Base-by-base conservation (phyloP, 2,113 vertebrate genomes). In the Panurus biarmicus region DNA sequence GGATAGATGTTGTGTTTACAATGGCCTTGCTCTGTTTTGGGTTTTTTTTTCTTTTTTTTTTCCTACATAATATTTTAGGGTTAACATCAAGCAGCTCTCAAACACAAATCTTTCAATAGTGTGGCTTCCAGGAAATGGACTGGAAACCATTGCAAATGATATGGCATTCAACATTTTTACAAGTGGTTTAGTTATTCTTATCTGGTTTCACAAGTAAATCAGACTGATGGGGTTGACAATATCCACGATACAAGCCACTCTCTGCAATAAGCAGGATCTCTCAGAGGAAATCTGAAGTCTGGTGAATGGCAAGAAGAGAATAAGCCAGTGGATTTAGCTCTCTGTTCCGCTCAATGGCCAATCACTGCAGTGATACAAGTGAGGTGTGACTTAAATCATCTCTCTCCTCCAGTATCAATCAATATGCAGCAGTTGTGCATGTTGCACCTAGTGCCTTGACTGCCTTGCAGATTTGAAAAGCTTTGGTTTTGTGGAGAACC, bases 331-430 rank as follows among this genome's bases (percentile, higher is more conserved):
- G 35, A 8, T 91, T 91, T 81, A 88, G 51, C n/a, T 53, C 53
- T 45, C 47, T 72, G 18, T 78, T 89, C 72, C 42, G 50, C 65
- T 93, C 51, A 29, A n/a, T 62, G 62, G 42, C 14, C 4, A 11
- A 44, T 75, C 33, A 35, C 51, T 64, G n/a, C 3, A 2, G 24
- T 0, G 0, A 47, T 51, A 33, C 0, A 19, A 25, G 19, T 24
- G 57, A 75, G 58, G 23, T 66, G 29, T 33, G 36, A 54, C n/a
- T 88, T 26, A 36, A 48, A 18, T 65, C 4, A 38, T 19, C 14
- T 40, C 24, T 70, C 29, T 85, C 33, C 40, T 70, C 21, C 58
- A 61, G 29, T 23, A 29, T 33, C 15, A 42, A 61, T n/a, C n/a
- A n/a, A n/a, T n/a, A n/a, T 62, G 28, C 23, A 16, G 58, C 25